Base-by-base conservation (phyloP, 1,140 invertebrate species). In the Lucilia cuprina region DNA sequence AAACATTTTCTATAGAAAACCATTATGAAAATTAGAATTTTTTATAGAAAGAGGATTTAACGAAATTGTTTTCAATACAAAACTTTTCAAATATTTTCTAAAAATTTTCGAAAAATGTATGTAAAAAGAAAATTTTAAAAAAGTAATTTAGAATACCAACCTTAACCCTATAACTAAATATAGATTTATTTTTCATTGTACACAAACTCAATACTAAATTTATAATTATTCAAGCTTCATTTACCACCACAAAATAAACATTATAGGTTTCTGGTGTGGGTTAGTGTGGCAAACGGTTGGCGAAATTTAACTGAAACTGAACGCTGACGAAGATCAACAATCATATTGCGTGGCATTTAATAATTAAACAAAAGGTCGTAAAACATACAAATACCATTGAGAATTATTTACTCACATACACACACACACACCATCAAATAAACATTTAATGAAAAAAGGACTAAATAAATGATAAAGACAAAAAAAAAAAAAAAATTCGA, bases 271-370 rank as follows among this genome's bases (percentile, higher is more conserved):
- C 41, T 41, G n/a, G 14, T 30, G 1, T 30, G 25, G 25, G 25
- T 30, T 30, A 7, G 55, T n/a, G n/a, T n/a, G 55, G 25, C 25
- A 30, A 30, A 30, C 55, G 55, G 14, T 17, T 60, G 55, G 14
- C n/a, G 5, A 60, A 60, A 60, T 60, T 14, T 8, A 60, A 60
- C 55, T 5, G 14, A 60, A 41, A n/a, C n/a, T n/a, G n/a, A 41
- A 55, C 50, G 12, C 12, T 70, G 65, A 21, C 65, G 65, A 21
- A 21, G n/a, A 21, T 70, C 65, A 70, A 21, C 65, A 70, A 21
- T 70, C 19, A 70, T 70, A 70, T 70, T 70, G 65, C 65, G 65
- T 70, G 65, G 65, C 19, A 21, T 70, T 21, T 70, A 70, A 70
- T 70, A 70, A 70, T 70, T 70, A 70, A 70, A 70, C 65, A 21